Evolutionary conservation across 2,888 invertebrate genomes (phyloP), one percentile per base, ranked within the genome.

Genomic region (Stomorhina lunata): DNA sequence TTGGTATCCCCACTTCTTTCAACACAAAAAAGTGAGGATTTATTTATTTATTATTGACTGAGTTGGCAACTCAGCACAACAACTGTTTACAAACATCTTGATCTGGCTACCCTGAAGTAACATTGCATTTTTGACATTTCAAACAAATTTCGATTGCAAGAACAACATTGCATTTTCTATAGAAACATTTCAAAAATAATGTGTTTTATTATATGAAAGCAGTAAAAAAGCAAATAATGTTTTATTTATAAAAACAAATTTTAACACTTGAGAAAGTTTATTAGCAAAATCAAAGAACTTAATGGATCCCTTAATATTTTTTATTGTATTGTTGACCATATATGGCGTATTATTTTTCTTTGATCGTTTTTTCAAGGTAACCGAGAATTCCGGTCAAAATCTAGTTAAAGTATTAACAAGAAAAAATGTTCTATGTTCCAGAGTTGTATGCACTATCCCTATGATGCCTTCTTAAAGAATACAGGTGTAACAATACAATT

Each of bases 371-470:
- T 96, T 96, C 87, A 95, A 95, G 94, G 96, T 96, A 92, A 88
- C 1, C 9, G 25, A 34, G 0, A 9, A 5, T 3, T 6, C 12
- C 15, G 5, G 12, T n/a, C 5, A 4, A 25, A 50, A 40, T 37
- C 17, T 10, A 29, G 1, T 15, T 43, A 55, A 15, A 10, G 22
- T 59, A 15, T 9, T 22, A 71, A 22, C 40, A 27, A 40, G 15
- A 29, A 48, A 73, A 65, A 25, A 68, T 43, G 22, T 32, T 43
- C 40, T 90, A 17, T 29, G 0, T 94, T 92, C 84, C 92, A 96
- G 96, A 95, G 95, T 88, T 96, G 96, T 90, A 95, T 95, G 91
- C 95, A 95, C 89, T 95, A 95, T 88, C 96, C 96, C 0, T 97
- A 97, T 88, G 93, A 95, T 84, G 94, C 94, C 84, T 95, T 96